phyloP scores from a whole-genome alignment of 2,797 vertebrate genomes.

The Coccyzus lansbergi region DNA sequence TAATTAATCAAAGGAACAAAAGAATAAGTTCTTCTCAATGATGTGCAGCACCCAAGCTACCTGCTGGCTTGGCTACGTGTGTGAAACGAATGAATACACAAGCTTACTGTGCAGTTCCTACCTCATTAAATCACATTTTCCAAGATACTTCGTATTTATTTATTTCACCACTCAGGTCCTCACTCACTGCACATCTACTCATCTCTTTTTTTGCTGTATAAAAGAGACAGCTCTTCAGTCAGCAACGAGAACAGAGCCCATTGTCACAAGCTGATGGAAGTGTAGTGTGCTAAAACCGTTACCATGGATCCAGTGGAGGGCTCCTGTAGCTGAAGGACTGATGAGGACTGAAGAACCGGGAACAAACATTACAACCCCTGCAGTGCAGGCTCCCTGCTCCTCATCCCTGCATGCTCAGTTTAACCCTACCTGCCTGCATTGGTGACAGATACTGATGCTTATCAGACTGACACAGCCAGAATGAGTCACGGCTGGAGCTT shows the following conservation, averaged over 20 bases:
- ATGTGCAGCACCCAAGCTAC: slow-evolving; percentile 42
- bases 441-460: slow-evolving; percentile 71
- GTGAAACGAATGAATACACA: slow-evolving; percentile 24
- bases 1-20: slow-evolving; percentile 58
- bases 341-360: slow-evolving; percentile 16
- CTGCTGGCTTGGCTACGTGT: background rate
- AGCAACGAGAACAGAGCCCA: slow-evolving; percentile 55
- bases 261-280: slow-evolving; percentile 67
- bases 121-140: slow-evolving; percentile 53
- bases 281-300: slow-evolving; percentile 73
- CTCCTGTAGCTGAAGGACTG: slow-evolving; percentile 61
- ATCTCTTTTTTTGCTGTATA: slow-evolving; percentile 13
- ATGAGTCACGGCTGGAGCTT: slow-evolving; percentile 74
- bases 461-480: slow-evolving; percentile 69
- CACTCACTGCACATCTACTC: slow-evolving; percentile 55
- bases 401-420: slow-evolving; percentile 54
- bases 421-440: slow-evolving; percentile 71
- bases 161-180: slow-evolving; percentile 23
- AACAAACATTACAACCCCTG: slow-evolving; percentile 72
- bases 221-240: slow-evolving; percentile 38
- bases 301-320: slow-evolving; percentile 78
- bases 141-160: slow-evolving; percentile 15
- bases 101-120: slow-evolving; percentile 55
- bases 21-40: slow-evolving; percentile 67
- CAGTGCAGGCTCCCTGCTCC: slow-evolving; percentile 79